Conservation (phyloP, 2,888 invertebrate species). For the Luperina testacea region DNA sequence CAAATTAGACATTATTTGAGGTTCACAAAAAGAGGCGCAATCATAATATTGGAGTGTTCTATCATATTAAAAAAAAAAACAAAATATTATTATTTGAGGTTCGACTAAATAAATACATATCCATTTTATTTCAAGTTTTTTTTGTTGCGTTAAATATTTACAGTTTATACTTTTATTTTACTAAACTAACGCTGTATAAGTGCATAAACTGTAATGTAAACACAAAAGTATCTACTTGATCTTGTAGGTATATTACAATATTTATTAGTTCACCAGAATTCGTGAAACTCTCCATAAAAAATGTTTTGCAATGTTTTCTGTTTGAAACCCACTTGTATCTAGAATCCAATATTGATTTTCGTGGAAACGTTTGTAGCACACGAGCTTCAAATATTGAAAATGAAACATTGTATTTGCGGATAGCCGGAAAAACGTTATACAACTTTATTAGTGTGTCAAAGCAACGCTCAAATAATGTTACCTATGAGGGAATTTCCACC, state of each 20-base stretch:
- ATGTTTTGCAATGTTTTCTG: slow-evolving; percentile 1
- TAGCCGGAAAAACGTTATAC: slow-evolving; percentile 12
- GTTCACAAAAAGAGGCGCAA: neutral
- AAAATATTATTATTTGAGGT: neutral
- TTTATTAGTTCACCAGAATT: neutral
- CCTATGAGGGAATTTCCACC: neutral
- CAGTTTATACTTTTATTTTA: neutral
- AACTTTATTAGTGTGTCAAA: slow-evolving; percentile 29
- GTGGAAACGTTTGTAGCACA: slow-evolving; percentile 12
- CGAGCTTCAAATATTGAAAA: slow-evolving; percentile 37
- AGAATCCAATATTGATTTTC: slow-evolving; percentile 40
- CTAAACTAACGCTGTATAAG: too few species aligned
- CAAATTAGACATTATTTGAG: neutral
- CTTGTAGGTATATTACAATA: neutral
- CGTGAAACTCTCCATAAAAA: neutral
- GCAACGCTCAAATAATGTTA: slow-evolving; percentile 12
- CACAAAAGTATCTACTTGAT: neutral
- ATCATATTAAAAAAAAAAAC: neutral
- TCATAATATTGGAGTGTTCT: neutral
- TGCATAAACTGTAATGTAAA: too few species aligned
- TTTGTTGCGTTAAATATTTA: neutral
- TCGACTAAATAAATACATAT: neutral
- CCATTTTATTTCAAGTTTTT: neutral
- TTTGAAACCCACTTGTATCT: slow-evolving; percentile 5
- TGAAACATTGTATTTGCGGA: neutral